A percentile compares a stretch with the other conserved stretches of the same genome.
Evolutionary conservation across 2,888 invertebrate genomes (phyloP).

Genomic region (Himalopsyche anomala): DNA sequence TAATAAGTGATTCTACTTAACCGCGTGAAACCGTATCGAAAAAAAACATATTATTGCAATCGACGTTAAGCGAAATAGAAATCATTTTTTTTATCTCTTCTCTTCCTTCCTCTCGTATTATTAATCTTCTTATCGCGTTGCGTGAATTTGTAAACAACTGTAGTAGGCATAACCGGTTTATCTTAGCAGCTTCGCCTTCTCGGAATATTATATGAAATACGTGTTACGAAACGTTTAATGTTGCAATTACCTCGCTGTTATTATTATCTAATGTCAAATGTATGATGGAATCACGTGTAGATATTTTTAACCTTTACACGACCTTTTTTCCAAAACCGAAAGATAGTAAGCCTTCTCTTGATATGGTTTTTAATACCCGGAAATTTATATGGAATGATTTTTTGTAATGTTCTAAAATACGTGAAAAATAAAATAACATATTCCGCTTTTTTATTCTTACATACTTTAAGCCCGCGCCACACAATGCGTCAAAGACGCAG

Average conservation of each 20-base stretch:
- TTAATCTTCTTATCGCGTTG: neutral
- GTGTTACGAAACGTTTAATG: conserved; percentile 2
- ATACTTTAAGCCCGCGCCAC: too few relatives aligned
- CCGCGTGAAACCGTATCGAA: neutral
- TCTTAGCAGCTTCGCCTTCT: neutral
- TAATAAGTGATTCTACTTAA: neutral
- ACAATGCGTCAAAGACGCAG: too few relatives aligned
- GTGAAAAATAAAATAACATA: too few relatives aligned
- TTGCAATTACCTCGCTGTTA: neutral
- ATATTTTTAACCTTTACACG: too few relatives aligned
- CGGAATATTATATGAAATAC: neutral
- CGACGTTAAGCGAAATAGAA: neutral
- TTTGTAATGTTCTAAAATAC: too few relatives aligned
- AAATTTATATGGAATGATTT: too few relatives aligned
- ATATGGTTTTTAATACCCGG: too few relatives aligned
- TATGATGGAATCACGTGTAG: neutral
- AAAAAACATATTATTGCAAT: conserved; percentile 22
- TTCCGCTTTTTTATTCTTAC: too few relatives aligned
- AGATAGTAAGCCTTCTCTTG: too few relatives aligned
- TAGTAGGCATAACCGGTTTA: neutral
- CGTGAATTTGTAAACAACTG: conserved; percentile 7
- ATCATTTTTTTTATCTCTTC: neutral
- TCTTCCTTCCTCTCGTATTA: neutral
- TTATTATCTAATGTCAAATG: conserved; percentile 15
- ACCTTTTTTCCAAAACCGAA: too few relatives aligned